These are phyloP conservation scores for Lampropteryx suffumata DNA, from an alignment of 2,888 invertebrate genomes.

Conservation along the genomic window DNA sequence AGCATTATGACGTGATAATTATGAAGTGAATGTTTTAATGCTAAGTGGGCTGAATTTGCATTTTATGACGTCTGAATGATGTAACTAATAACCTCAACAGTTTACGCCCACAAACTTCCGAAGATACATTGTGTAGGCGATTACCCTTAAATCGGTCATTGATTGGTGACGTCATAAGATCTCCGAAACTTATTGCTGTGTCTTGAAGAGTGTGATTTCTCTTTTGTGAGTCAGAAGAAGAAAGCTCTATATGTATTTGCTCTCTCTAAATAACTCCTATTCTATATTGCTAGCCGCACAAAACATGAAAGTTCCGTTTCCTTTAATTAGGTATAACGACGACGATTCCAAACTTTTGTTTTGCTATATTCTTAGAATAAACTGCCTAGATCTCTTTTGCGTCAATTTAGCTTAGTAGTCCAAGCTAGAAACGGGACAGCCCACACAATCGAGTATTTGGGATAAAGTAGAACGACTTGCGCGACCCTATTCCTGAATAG, in stretches of 20 bases:
- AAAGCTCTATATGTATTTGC: neutral
- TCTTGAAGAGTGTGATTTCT: slow-evolving; percentile 14
- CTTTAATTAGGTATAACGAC: slow-evolving; percentile 8
- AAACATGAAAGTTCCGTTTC: slow-evolving; percentile 4
- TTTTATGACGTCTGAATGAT: slow-evolving; percentile 48
- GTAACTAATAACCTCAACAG: slow-evolving; percentile 62
- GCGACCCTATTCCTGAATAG: slow-evolving; percentile 26
- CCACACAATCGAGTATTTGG: slow-evolving; percentile 31
- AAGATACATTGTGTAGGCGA: slow-evolving; percentile 46
- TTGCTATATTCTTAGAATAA: slow-evolving; percentile 17
- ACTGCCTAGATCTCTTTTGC: slow-evolving; percentile 12
- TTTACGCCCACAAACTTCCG: slow-evolving; percentile 60
- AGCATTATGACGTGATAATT: slow-evolving; percentile 32
- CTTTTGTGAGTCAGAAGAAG: slow-evolving; percentile 7
- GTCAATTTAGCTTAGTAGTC: slow-evolving; percentile 31
- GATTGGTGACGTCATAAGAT: slow-evolving; percentile 42
- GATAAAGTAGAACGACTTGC: slow-evolving; percentile 28
- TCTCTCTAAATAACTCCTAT: no score
- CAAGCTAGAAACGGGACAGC: slow-evolving; percentile 31
- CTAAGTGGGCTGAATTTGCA: slow-evolving; percentile 33
- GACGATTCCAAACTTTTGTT: slow-evolving; percentile 5
- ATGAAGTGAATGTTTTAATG: slow-evolving; percentile 25
- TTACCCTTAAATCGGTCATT: slow-evolving; percentile 60
- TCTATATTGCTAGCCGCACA: neutral
- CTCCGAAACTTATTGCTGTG: neutral